phyloP scores from a whole-genome alignment of 2,888 invertebrate species.

The Dynastes maya region DNA sequence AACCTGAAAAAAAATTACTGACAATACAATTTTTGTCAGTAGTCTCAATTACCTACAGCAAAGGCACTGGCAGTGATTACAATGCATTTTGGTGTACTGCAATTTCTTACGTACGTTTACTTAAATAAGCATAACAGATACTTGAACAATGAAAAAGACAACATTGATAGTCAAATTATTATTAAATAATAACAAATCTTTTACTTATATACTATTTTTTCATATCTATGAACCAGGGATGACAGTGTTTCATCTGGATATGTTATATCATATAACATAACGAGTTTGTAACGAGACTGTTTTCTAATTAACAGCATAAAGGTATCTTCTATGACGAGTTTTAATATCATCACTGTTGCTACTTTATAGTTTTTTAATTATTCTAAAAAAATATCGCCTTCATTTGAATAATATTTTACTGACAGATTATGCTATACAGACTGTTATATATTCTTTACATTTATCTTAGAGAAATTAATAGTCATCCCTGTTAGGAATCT shows the following conservation, averaged over 20 bases:
- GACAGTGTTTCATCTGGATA: not conserved
- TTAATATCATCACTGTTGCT: too few species aligned
- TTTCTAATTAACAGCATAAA: too few species aligned
- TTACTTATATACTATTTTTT: not conserved
- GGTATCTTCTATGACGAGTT: too few species aligned
- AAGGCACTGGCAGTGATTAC: conserved; percentile 52
- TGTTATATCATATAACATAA: too few species aligned
- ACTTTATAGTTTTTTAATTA: too few species aligned
- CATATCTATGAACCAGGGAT: conserved; percentile 7
- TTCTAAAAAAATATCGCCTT: too few species aligned
- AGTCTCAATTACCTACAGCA: conserved; percentile 40
- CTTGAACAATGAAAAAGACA: conserved; percentile 3
- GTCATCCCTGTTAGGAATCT: too few species aligned
- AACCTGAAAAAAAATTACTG: conserved; percentile 15
- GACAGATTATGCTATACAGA: too few species aligned
- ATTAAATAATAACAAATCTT: not conserved
- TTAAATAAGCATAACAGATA: conserved; percentile 15
- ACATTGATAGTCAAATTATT: not conserved
- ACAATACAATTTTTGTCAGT: conserved; percentile 23
- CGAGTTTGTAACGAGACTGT: too few species aligned
- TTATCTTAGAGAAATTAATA: too few species aligned
- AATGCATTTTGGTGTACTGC: conserved; percentile 39
- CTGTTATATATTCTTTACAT: too few species aligned
- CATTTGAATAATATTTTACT: too few species aligned
- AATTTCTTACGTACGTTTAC: conserved; percentile 6